A percentile compares a stretch with the other conserved stretches of the same genome.
Conservation (phyloP, 2,888 invertebrate species). For the Alviniconcha strummeri region DNA sequence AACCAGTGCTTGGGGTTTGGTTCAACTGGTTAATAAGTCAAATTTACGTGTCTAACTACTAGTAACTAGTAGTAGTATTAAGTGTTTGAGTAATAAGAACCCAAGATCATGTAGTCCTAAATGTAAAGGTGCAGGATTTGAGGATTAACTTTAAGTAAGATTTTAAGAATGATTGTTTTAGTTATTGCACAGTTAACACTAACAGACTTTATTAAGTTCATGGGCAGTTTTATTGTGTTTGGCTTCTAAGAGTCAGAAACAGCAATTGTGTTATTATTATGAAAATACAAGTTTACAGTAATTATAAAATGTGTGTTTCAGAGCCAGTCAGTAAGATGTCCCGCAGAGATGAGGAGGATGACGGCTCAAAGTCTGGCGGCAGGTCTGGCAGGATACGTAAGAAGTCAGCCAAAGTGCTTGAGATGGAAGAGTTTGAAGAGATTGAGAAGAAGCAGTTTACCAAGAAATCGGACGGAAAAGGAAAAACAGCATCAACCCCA, state of each 20-base stretch:
- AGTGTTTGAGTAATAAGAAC: no score
- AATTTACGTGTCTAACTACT: no score
- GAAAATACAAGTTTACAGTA: no score
- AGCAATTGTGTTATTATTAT: not conserved
- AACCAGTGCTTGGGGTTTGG: no score
- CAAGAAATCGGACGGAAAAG: constrained; percentile 51
- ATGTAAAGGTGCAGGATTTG: no score
- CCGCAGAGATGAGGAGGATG: constrained; percentile 25
- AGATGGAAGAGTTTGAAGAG: constrained; percentile 84
- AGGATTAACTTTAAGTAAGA: no score
- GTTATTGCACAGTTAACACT: not conserved
- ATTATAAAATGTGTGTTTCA: not conserved
- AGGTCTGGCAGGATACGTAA: constrained; percentile 79
- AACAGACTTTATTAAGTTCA: not conserved
- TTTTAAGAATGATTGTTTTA: no score
- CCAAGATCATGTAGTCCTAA: no score
- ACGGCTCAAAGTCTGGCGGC: constrained; percentile 16
- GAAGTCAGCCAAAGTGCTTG: constrained; percentile 94
- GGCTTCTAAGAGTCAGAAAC: not conserved
- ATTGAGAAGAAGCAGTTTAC: constrained; percentile 59
- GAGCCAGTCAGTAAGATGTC: constrained; percentile 17
- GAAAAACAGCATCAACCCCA: constrained; percentile 28
- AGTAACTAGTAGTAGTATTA: no score
- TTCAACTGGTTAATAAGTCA: no score
- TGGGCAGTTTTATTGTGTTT: not conserved